Base-by-base conservation (phyloP, 2,113 vertebrate genomes). In the Clupea harengus region DNA sequence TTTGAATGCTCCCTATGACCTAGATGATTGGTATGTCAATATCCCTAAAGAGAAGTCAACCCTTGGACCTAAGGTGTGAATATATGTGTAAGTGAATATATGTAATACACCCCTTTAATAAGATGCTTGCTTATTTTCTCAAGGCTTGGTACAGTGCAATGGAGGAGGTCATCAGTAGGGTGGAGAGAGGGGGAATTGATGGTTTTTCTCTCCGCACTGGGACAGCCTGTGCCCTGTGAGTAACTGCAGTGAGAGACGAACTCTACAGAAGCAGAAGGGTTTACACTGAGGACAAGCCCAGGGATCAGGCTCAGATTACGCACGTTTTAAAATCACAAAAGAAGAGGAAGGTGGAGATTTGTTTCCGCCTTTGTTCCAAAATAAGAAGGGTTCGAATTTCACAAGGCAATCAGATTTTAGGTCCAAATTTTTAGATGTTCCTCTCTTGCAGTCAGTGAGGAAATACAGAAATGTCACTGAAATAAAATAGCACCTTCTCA, bases 311-410 rank as follows among this genome's bases (percentile, higher is more conserved):
- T 85, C 44, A 20, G 54, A 9, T 85, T 67, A 32, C 44, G 7
- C 44, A n/a, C 44, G 10, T 85, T 45, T 28, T 54, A 45, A 72
- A 45, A 81, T 17, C 22, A n/a, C 49, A 20, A 45, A 57, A 45
- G 28, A 83, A 47, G 72, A 86, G 82, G 52, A 81, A 67, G 64
- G 81, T 57, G 18, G 82, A 83, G 82, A 57, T 50, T 50, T 52
- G 82, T 83, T 50, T 54, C 25, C 39, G 50, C 39, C 32, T 57
- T 54, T 57, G 82, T 83, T 54, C 50, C 25, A 6, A 32, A 52
- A 28, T 6, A 18, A 49, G 52, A 46, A 18, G 82, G 17, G 49
- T n/a, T 28, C 28, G 64, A 72, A 32, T 72, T 72, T 32, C 64
- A 72, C 64, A 72, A 72, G 64, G 64, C 64, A 1, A 28, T 67